Evolutionary conservation across 2,797 vertebrate species (phyloP), one percentile per base, ranked within the genome.

Genomic region (Tokudaia tokunoshimensis): DNA sequence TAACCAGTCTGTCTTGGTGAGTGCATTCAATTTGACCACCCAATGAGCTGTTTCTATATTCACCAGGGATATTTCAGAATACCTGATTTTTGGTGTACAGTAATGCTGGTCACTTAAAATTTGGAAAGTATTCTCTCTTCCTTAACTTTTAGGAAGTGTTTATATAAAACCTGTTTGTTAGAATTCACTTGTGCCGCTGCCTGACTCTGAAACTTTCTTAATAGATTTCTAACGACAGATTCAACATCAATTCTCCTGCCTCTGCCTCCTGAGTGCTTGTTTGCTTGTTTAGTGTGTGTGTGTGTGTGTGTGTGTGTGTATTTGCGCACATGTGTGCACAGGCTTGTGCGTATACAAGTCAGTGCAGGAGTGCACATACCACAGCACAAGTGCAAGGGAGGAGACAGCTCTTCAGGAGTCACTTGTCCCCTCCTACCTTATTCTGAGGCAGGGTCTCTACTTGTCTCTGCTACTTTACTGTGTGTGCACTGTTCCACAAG

Each of bases 121-220:
- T 31, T 89, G 26, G 59, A 47, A 79, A 86, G 12, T 89, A 84
- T 63, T 93, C 76, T 80, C 5, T n/a, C 11, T 82, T 82, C 57
- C 15, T 61, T 61, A 37, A 17, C 22, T 26, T 82, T 82, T 55
- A 76, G 59, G 24, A 72, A 83, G 63, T 90, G 41, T 59, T 91
- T 91, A 94, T 50, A 12, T 89, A 74, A 95, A 94, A 47, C 65
- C 55, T 1, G 12, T 70, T 52, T 92, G n/a, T 63, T 94, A 95
- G 72, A 89, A 91, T 91, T 93, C n/a, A 79, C 59, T 20, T 75
- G 44, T 67, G 37, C 67, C 59, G 55, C 22, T 19, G 65, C 65
- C 29, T 89, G 74, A 75, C 44, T 34, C 47, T 70, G n/a, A 41
- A 89, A 61, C 89, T 92, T 88, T 92, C 65, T 89, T 86, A 2